Conservation (phyloP, 2,888 invertebrate species). For the Drosophila falleni region DNA sequence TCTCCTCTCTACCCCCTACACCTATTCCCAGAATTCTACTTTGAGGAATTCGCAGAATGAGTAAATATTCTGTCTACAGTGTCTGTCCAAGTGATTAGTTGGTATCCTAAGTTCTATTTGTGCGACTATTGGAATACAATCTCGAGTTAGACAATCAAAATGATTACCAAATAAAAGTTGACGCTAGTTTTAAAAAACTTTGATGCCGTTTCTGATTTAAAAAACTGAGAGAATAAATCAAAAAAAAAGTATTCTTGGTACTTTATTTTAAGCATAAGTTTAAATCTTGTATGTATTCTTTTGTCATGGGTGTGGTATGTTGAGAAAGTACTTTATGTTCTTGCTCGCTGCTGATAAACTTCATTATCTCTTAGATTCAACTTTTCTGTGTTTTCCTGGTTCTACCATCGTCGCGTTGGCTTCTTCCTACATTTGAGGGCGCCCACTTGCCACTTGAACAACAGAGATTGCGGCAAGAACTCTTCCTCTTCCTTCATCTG, state of each 20-base stretch:
- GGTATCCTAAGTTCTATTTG: neutral
- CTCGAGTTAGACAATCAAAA: neutral
- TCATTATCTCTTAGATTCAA: constrained; percentile 3
- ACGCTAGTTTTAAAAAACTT: no score
- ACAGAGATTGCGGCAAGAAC: constrained; percentile 14
- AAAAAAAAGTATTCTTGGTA: neutral
- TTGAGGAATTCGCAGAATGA: neutral
- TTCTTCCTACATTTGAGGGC: constrained; percentile 2
- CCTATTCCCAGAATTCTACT: constrained; percentile 1
- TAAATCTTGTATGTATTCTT: neutral
- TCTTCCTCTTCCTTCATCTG: constrained; percentile 12
- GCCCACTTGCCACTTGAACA: constrained; percentile 18
- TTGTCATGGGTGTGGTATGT: neutral
- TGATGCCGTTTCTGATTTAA: no score
- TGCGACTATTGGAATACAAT: no score
- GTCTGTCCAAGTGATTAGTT: neutral
- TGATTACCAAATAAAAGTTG: no score
- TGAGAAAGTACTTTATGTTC: neutral
- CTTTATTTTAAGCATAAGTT: neutral
- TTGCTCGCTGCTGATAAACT: neutral
- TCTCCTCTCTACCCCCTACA: neutral
- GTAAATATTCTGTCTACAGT: neutral
- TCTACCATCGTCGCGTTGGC: neutral
- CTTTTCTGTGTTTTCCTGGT: constrained; percentile 8
- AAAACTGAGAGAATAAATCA: no score